Evolutionary conservation across 2,888 invertebrate species (phyloP), one percentile per base, ranked within the genome.

Genomic region (Plebejus melissa): DNA sequence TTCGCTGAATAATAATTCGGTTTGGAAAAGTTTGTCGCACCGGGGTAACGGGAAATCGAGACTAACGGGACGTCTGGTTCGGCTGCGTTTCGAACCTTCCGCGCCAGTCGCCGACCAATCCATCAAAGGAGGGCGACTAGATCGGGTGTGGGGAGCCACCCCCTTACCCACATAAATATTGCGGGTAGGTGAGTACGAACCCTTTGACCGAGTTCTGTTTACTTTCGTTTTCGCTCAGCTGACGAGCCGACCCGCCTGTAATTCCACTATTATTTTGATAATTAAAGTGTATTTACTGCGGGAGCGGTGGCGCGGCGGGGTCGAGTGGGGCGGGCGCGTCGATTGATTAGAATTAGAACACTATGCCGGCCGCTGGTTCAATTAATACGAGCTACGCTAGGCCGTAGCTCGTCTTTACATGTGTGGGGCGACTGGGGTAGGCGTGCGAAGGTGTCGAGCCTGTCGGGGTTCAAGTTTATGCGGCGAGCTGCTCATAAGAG

Each of bases 141-240:
- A 88, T 88, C 85, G 90, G 91, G 91, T 87, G 91, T 89, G 90
- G 87, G 90, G 82, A 81, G 84, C 86, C 87, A 87, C 88, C 87
- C 87, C 82, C 86, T 87, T 90, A 89, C 91, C 93, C 91, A 93
- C 93, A 93, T 93, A 93, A 93, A 93, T 93, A 93, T 93, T 93
- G 93, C 88, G 92, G 91, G 93, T 93, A 93, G 93, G 92, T 90
- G 93, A 92, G 89, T 91, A 91, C 92, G 91, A 92, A 93, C 94
- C 94, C 94, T 94, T 94, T 94, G 94, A 94, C 94, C 94, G 94
- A 94, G 93, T 94, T 93, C 93, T 94, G 93, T 93, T 93, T 93
- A 94, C 94, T 94, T 94, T 94, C 94, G 90, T 92, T 94, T 94
- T 94, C 94, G 89, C 93, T 92, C 94, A 94, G 94, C 94, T 93